Percentiles rank a stretch among this genome's conserved stretches.
Evolutionary conservation across 2,797 vertebrate species (phyloP).

Genomic region (Amblyraja radiata): DNA sequence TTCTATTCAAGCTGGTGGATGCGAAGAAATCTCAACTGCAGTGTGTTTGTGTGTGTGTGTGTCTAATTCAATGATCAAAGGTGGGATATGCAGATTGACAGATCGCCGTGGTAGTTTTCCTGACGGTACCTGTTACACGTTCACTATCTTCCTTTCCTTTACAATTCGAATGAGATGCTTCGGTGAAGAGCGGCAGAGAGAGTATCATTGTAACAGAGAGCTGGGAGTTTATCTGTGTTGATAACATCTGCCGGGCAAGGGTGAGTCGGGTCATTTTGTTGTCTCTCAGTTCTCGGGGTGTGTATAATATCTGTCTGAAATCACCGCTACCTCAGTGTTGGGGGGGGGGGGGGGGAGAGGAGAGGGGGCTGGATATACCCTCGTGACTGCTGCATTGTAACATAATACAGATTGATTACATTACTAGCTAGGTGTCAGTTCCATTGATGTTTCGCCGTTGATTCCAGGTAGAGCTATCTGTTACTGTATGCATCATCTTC

Average conservation of each 20-base stretch:
- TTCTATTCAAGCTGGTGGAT: background rate
- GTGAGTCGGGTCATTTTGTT: background rate
- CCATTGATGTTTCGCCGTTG: background rate
- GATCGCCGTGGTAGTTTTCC: background rate
- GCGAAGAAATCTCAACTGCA: background rate
- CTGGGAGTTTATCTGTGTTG: conserved; percentile 5
- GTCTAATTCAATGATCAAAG: background rate
- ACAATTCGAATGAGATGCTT: background rate
- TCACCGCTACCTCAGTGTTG: background rate
- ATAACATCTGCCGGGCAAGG: background rate
- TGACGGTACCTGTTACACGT: conserved; percentile 16
- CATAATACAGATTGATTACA: background rate
- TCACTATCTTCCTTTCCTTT: background rate
- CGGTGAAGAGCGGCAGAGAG: background rate
- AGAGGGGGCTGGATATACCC: background rate
- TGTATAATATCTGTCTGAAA: conserved; percentile 8
- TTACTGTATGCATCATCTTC: too few relatives aligned
- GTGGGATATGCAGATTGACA: background rate
- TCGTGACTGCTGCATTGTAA: background rate
- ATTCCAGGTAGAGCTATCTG: background rate
- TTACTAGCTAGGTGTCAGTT: background rate
- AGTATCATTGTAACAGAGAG: background rate
- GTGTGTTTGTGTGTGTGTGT: background rate
- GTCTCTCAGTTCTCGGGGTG: background rate
- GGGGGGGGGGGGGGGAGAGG: background rate